Percentiles rank a stretch among this genome's conserved stretches.
phyloP scores from a whole-genome alignment of 1,140 invertebrate species.

The Diabrotica virgifera region DNA sequence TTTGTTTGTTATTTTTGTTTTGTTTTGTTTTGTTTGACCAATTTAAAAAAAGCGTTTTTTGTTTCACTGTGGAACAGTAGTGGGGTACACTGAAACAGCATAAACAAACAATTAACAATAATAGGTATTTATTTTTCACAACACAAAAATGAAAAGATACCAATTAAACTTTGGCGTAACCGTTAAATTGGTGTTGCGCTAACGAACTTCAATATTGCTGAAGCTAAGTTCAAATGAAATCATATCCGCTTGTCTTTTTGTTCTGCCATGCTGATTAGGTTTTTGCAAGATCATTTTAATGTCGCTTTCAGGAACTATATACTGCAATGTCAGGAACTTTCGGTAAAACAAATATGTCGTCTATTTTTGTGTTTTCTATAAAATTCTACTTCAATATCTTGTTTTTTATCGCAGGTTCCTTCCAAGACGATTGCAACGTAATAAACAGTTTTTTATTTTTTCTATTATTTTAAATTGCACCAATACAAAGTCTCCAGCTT shows the following conservation, averaged over 20 bases:
- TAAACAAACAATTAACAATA: not conserved
- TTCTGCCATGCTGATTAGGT: not conserved
- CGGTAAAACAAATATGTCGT: slow-evolving; percentile 3
- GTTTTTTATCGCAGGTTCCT: not conserved
- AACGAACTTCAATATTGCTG: not conserved
- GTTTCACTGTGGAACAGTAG: slow-evolving; percentile 12
- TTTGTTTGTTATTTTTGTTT: no score
- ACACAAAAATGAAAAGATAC: not conserved
- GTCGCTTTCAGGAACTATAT: no score
- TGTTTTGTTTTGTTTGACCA: not conserved
- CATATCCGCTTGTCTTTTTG: not conserved
- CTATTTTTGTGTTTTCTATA: slow-evolving; percentile 11
- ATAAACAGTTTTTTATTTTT: slow-evolving; percentile 11
- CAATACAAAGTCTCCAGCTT: slow-evolving; percentile 13
- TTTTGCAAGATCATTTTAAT: not conserved
- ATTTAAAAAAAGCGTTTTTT: slow-evolving; percentile 4
- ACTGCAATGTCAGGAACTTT: not conserved
- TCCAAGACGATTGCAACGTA: not conserved
- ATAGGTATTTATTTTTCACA: not conserved
- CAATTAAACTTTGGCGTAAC: not conserved
- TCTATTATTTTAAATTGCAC: slow-evolving; percentile 7
- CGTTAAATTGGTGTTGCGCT: not conserved
- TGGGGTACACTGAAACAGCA: slow-evolving; percentile 1
- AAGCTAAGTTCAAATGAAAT: slow-evolving; percentile 7
- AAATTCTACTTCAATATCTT: slow-evolving; percentile 3